Evolutionary conservation across 1,140 invertebrate species (phyloP).

Genomic region (Dreissena rostriformis): DNA sequence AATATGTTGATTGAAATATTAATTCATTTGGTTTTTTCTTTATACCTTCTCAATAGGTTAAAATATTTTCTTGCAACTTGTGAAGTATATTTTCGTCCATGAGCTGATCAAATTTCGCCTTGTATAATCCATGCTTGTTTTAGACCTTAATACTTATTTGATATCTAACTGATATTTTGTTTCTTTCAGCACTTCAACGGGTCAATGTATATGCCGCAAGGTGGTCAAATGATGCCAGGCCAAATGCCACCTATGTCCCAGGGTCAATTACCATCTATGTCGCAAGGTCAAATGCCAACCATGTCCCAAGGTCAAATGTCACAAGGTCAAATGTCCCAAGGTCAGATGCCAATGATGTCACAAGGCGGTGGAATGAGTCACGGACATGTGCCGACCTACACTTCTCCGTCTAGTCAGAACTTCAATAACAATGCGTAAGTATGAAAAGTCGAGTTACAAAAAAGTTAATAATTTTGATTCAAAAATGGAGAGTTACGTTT

Average conservation of each 20-base stretch:
- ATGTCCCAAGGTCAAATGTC: constrained; percentile 57
- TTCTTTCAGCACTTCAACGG: constrained; percentile 35
- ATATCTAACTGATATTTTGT: no score
- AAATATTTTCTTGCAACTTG: no score
- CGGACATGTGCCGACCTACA: constrained; percentile 31
- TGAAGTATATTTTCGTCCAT: no score
- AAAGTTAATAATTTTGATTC: no score
- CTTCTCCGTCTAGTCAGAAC: constrained; percentile 51
- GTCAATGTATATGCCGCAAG: constrained; percentile 50
- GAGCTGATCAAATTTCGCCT: no score
- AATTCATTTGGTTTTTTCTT: no score
- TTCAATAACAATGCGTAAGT: constrained; percentile 30
- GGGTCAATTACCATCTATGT: constrained; percentile 54
- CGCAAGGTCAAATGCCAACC: constrained; percentile 44
- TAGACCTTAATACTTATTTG: no score
- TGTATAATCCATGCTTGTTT: no score
- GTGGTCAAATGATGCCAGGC: constrained; percentile 1
- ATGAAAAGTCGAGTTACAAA: no score
- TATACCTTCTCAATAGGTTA: no score
- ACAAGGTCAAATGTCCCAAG: constrained; percentile 29
- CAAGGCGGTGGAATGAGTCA: constrained; percentile 3
- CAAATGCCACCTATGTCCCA: constrained; percentile 42
- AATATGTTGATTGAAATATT: no score
- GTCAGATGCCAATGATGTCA: constrained; percentile 29
- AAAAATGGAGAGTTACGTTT: no score